Conservation (phyloP, 2,797 vertebrate genomes). For the Myioborus miniatus region DNA sequence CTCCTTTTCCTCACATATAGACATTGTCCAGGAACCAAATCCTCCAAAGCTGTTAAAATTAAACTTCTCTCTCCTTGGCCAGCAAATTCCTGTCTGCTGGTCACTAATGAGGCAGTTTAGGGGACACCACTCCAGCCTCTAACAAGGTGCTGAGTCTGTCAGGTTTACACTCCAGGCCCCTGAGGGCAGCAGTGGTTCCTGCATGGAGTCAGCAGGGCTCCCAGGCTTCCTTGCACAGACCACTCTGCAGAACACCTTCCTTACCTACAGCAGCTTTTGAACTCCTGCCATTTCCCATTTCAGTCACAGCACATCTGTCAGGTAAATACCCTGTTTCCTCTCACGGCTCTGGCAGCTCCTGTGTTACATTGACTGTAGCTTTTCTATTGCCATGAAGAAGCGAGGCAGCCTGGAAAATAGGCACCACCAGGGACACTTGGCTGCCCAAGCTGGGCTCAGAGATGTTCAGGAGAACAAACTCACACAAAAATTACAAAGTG, state of each 20-base stretch:
- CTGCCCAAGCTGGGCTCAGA: not conserved
- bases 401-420: not conserved
- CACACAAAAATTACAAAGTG: not conserved
- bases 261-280: not conserved
- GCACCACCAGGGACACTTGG: not conserved
- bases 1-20: not conserved
- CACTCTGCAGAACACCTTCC: accelerated
- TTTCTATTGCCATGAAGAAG: not conserved
- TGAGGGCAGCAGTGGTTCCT: not conserved
- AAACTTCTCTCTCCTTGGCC: not conserved
- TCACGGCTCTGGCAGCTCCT: not conserved
- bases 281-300: not conserved
- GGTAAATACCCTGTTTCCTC: not conserved
- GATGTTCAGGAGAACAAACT: not conserved
- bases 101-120: not conserved
- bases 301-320: not conserved
- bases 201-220: not conserved
- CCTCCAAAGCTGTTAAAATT: not conserved
- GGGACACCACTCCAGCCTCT: not conserved
- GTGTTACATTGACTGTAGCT: not conserved
- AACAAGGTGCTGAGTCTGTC: not conserved
- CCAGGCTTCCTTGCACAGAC: not conserved
- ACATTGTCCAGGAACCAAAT: not conserved
- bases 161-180: not conserved
- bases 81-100: not conserved